Conservation (phyloP, 2,888 invertebrate species). For the Taphrorychus bicolor region DNA sequence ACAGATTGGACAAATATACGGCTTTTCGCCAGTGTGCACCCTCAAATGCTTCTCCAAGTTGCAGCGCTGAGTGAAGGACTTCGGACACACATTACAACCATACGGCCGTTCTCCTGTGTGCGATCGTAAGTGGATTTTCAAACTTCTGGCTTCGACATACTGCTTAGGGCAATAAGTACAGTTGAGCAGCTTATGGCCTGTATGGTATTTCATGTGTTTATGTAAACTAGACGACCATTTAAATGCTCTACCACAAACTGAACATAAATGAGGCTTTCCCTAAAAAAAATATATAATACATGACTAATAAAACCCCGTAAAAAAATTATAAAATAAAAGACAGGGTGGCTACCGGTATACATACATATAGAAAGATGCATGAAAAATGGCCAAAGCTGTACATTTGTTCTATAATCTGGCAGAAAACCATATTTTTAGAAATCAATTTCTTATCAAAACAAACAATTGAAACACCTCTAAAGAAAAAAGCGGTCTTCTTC, state of each 20-base stretch:
- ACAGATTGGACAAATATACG: slow-evolving; percentile 58
- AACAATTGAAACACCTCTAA: no score
- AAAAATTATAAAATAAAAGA: background rate
- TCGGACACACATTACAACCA: slow-evolving; percentile 57
- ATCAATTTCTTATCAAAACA: no score
- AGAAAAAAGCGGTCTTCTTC: no score
- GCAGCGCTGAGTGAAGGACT: slow-evolving; percentile 59
- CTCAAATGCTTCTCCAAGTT: slow-evolving; percentile 60
- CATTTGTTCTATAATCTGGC: no score
- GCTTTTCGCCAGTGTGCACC: slow-evolving; percentile 61
- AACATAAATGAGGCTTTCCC: slow-evolving; percentile 59
- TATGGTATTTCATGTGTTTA: slow-evolving; percentile 64
- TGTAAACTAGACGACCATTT: slow-evolving; percentile 63
- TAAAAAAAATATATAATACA: slow-evolving; percentile 3
- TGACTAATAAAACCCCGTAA: background rate
- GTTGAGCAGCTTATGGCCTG: slow-evolving; percentile 60
- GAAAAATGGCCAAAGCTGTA: no score
- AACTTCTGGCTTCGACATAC: slow-evolving; percentile 61
- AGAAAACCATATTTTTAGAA: no score
- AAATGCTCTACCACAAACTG: slow-evolving; percentile 61
- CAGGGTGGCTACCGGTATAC: no score
- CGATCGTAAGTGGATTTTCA: slow-evolving; percentile 59
- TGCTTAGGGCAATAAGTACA: slow-evolving; percentile 61
- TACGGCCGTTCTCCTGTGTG: slow-evolving; percentile 61
- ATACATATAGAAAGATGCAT: no score